Evolutionary conservation across 2,797 vertebrate species (phyloP).

Genomic region (Spondyliosoma cantharus): DNA sequence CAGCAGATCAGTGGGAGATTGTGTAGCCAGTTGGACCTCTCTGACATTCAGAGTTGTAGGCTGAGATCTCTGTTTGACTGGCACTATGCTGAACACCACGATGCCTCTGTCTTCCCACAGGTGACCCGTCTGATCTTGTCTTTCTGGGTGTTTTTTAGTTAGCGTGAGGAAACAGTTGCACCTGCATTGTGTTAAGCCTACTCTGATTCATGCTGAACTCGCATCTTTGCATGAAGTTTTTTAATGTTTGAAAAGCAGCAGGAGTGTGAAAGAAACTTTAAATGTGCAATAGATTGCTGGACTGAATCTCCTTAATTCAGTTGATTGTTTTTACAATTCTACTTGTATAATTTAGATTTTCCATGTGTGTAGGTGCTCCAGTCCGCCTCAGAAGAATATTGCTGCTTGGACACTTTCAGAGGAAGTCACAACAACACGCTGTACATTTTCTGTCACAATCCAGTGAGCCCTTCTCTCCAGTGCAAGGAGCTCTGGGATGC

Average conservation of each 20-base stretch:
- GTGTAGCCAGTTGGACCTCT: slow-evolving; percentile 60
- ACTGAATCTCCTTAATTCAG: not conserved
- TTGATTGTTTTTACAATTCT: not conserved
- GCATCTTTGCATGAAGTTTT: not conserved
- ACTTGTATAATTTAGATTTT: not conserved
- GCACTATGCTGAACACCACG: slow-evolving; percentile 89
- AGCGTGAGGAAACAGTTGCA: not conserved
- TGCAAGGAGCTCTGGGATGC: slow-evolving; percentile 86
- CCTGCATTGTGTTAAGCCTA: not conserved
- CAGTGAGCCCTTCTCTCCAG: slow-evolving; percentile 83
- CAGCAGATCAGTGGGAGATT: slow-evolving; percentile 21
- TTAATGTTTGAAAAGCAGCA: not conserved
- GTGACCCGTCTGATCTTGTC: slow-evolving; percentile 70
- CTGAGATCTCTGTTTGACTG: slow-evolving; percentile 87
- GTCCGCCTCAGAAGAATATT: slow-evolving; percentile 83
- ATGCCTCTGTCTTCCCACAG: slow-evolving; percentile 86
- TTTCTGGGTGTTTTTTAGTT: not conserved
- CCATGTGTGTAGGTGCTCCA: slow-evolving; percentile 85
- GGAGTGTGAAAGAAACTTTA: not conserved
- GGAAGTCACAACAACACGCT: slow-evolving; percentile 85
- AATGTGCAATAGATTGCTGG: not conserved
- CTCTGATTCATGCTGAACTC: fast-evolving
- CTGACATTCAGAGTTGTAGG: slow-evolving; percentile 84
- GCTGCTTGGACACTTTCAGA: slow-evolving; percentile 88
- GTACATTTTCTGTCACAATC: slow-evolving; percentile 92